Evolutionary conservation across 2,113 vertebrate species (phyloP), one percentile per base, ranked within the genome.

Genomic region (Lucifuga dentata): DNA sequence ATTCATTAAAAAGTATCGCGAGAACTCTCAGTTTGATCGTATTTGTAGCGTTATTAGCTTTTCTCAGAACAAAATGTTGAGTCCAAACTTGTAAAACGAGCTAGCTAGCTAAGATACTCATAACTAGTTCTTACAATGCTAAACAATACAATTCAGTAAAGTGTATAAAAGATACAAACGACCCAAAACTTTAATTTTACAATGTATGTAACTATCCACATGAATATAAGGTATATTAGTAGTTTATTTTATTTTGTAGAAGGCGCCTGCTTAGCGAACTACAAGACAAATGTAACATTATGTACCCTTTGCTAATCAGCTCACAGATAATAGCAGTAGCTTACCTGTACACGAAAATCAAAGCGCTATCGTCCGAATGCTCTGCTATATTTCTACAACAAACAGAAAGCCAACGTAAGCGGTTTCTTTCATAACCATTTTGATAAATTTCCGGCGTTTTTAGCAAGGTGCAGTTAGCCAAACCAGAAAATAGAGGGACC

Each of bases 241-340:
- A n/a, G n/a, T n/a, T n/a, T n/a, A n/a, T 17, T 1, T 19, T 9
- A 8, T 23, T 19, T 29, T 61, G 12, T 15, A 39, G 16, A 50
- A 44, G 11, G 71, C 72, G 71, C 71, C 26, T 7, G 70, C 51
- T 49, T 29, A n/a, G 4, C 5, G 45, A 11, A 26, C 45, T 66
- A 21, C 8, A 21, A 57, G 17, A 26, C 39, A 11, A 20, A 3
- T 5, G 49, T n/a, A n/a, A n/a, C n/a, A n/a, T n/a, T n/a, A n/a
- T n/a, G n/a, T n/a, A n/a, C n/a, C n/a, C n/a, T n/a, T n/a, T 65
- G 80, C 80, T 87, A 87, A 55, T 51, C 48, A 51, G 43, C 63
- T 73, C 5, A 23, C 0, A 20, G 10, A 43, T 40, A 66, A 58
- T 49, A 51, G 7, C 11, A 44, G 17, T 50, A 12, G 17, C 65